These are phyloP conservation scores for Nemapogon koenigi DNA, from an alignment of 2,888 invertebrate species.

Conservation along the genomic window DNA sequence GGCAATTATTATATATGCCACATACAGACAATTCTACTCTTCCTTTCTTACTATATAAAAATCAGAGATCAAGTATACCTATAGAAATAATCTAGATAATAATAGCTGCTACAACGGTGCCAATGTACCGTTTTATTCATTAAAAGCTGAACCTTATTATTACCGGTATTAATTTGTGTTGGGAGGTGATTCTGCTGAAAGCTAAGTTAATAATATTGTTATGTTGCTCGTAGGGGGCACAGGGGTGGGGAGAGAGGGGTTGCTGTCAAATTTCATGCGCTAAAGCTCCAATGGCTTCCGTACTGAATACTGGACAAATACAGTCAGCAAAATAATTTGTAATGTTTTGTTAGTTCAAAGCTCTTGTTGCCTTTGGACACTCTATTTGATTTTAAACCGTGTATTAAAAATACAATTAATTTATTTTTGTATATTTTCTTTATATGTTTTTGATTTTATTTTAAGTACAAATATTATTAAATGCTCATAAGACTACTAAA, in stretches of 20 bases:
- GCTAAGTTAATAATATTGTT: constrained; percentile 32
- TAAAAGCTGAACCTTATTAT: constrained; percentile 27
- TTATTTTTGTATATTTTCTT: too few species aligned
- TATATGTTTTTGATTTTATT: too few species aligned
- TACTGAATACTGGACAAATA: constrained; percentile 30
- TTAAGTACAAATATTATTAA: too few species aligned
- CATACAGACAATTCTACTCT: too few species aligned
- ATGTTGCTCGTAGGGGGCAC: constrained; percentile 13
- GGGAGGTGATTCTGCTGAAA: constrained; percentile 33
- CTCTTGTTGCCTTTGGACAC: not conserved
- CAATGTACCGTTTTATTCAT: constrained; percentile 31
- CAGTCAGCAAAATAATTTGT: constrained; percentile 20
- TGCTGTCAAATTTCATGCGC: constrained; percentile 50
- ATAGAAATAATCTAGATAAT: not conserved
- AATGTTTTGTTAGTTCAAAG: not conserved
- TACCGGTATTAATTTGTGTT: constrained; percentile 36
- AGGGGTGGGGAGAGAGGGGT: constrained; percentile 16
- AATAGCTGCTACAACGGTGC: not conserved
- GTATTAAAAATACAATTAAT: too few species aligned
- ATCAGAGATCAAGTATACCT: not conserved
- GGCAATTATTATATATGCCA: too few species aligned
- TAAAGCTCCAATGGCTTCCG: constrained; percentile 38
- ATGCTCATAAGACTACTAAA: too few species aligned
- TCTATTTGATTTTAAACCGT: too few species aligned
- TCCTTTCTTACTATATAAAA: not conserved